phyloP scores from a whole-genome alignment of 2,797 vertebrate species.

The Pelochelys cantorii region DNA sequence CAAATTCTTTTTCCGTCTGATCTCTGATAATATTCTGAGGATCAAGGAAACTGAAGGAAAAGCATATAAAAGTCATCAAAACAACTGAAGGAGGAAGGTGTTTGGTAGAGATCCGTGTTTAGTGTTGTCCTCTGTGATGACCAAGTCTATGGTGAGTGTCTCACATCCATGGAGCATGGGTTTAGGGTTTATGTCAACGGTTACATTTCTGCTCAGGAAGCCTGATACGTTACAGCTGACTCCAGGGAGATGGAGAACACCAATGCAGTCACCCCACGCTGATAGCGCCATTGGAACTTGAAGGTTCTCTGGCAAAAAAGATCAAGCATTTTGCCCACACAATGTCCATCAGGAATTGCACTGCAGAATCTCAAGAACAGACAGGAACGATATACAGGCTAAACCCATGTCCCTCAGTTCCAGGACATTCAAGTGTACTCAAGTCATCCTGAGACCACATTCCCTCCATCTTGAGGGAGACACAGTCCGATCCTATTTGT shows the following conservation, averaged over 20 bases:
- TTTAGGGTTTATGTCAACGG: background rate
- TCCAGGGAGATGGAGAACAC: background rate
- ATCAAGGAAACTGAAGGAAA: too few relatives aligned
- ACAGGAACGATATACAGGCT: background rate
- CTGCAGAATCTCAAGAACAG: background rate
- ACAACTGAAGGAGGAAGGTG: too few relatives aligned
- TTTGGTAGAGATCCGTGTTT: background rate
- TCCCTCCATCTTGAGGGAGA: too few relatives aligned
- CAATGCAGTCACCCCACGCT: background rate
- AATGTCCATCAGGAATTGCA: background rate
- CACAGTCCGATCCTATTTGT: too few relatives aligned
- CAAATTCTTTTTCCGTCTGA: too few relatives aligned
- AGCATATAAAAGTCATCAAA: too few relatives aligned
- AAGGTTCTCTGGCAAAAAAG: rapidly evolving
- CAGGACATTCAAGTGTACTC: too few relatives aligned
- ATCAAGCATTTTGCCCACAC: background rate
- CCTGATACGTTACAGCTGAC: slow-evolving; percentile 5
- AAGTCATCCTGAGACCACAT: too few relatives aligned
- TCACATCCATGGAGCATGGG: background rate
- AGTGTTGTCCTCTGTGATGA: background rate
- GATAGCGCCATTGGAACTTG: background rate
- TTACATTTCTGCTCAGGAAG: background rate
- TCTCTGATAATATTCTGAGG: too few relatives aligned
- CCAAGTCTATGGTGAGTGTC: background rate
- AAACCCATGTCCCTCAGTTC: background rate